phyloP scores from a whole-genome alignment of 2,113 vertebrate genomes.

The Eulemur rufifrons region DNA sequence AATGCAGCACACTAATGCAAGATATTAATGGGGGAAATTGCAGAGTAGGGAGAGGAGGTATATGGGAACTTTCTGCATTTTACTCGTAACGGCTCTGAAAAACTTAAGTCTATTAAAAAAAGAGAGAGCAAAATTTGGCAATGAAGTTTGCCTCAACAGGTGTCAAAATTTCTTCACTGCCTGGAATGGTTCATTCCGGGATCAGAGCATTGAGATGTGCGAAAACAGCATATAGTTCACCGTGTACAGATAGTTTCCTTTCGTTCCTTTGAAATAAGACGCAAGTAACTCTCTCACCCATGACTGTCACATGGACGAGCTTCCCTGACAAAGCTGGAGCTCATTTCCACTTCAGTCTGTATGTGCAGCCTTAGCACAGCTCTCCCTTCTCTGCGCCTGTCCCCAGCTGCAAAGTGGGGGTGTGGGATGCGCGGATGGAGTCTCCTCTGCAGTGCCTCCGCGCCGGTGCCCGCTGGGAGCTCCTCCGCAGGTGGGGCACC shows the following conservation, averaged over 20 bases:
- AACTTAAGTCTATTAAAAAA: neutral
- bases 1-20: too few relatives aligned
- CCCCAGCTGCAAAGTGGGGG: neutral
- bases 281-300: neutral
- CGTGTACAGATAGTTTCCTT: neutral
- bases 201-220: neutral
- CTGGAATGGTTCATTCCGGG: neutral
- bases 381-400: neutral
- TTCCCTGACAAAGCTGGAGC: neutral
- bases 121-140: neutral
- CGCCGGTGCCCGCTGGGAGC: too few relatives aligned
- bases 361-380: rapidly evolving
- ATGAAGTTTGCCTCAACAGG: neutral
- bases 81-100: neutral
- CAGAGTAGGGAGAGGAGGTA: neutral
- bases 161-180: neutral
- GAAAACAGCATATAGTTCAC: too few relatives aligned
- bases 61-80: neutral
- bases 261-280: neutral
- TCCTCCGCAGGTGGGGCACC: neutral
- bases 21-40: neutral
- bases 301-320: rapidly evolving
- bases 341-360: neutral
- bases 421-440: neutral
- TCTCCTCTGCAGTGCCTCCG: neutral